Evolutionary conservation across 2,797 vertebrate species (phyloP), one percentile per base, ranked within the genome.

Genomic region (Moxostoma hubbsi): DNA sequence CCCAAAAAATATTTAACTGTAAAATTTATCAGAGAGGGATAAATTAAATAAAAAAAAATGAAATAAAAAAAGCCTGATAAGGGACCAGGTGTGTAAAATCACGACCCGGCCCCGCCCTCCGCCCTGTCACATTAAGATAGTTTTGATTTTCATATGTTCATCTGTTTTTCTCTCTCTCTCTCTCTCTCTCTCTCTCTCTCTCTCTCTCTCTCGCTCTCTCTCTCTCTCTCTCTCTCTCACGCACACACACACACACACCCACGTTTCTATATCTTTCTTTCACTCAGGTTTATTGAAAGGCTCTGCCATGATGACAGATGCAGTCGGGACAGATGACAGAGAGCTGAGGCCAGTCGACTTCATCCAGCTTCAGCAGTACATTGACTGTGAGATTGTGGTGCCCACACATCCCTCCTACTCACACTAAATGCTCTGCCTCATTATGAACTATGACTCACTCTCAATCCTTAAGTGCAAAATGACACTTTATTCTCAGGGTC

Each of bases 321-420:
- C 89, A 36, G 36, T 36, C 36, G 36, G 4, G 36, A 36, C 36
- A 82, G 92, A 94, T 90, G 91, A 89, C 89, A 95, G 93, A 89
- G 95, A 96, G 74, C 94, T 98, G 85, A 96, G 93, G 92, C 94
- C 96, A 7, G 92, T 93, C 86, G 95, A 97, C 90, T 97, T 98
- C 75, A 96, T 95, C 88, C 96, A 96, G 91, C 95, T 98, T 79
- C 96, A 97, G 87, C 95, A 96, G 87, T 98, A 96, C 90, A 94
- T 97, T 78, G 96, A 98, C 85, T 97, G 96, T 98, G 92, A 97
- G 96, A 96, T 86, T 81, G 86, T 36, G 81, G 81, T 78, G 16
- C 85, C 82, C 85, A 67, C 90, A 86, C 87, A 82, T 84, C 64
- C 79, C 87, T 88, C 82, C 83, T 78, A 84, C 82, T 63, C 81